Base-by-base conservation (phyloP, 2,113 vertebrate genomes). In the Melanerpes aurifrons region DNA sequence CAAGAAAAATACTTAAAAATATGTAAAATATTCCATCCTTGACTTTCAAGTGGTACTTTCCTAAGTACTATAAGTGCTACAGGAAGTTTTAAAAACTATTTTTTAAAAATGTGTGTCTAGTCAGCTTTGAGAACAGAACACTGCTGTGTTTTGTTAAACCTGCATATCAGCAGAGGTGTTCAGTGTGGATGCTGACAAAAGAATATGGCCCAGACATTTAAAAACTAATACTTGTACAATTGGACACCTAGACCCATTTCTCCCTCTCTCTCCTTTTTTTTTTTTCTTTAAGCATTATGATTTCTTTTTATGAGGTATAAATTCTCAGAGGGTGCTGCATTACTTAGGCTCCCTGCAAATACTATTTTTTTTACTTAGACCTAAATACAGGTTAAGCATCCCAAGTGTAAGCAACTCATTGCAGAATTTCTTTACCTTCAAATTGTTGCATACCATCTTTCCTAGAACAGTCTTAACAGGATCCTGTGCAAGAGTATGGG, bases 1-100 rank as follows among this genome's bases (percentile, higher is more conserved):
- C 61, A 82, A 91, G 64, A 73, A 76, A 91, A 96, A 82, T 57
- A 89, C 20, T 75, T 81, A 62, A 48, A 53, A 89, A 79, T 64
- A 79, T 3, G 19, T 63, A 73, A 88, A 92, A 79, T 76, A 82
- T 6, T 78, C 40, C 0, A 54, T 66, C 68, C 29, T 61, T 82
- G 59, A 57, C 25, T 89, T 92, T 84, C 45, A 82, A 45, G 32
- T 15, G 26, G 25, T 35, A 25, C 9, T 71, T 75, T 56, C 15
- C 37, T 53, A 85, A 59, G 8, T 47, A 61, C 37, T 63, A 22
- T 48, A 85, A 59, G 8, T 47, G 64, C 37, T 63, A 19, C 17
- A 61, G 47, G 64, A 87, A 89, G 35, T 56, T 90, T 77, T 63
- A 0, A 22, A 79, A 82, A 31, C 24, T 59, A 15, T 28, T 91